Evolutionary conservation across 2,113 vertebrate genomes (phyloP), one percentile per base, ranked within the genome.

Genomic region (Terrapene triunguis): DNA sequence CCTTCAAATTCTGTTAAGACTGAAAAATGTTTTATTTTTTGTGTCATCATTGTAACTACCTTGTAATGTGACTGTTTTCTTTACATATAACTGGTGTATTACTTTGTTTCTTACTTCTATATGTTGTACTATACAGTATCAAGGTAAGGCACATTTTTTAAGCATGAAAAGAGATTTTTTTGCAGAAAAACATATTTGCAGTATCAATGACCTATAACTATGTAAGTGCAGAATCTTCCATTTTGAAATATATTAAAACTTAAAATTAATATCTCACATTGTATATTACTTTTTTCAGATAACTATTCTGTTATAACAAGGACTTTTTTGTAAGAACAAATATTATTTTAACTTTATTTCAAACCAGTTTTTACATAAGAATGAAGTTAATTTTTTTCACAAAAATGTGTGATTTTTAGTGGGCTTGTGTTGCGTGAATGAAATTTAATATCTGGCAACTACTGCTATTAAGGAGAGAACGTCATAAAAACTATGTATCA

Each of bases 81-180:
- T 98, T 98, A 98, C 98, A 98, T 98, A 98, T 98, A 82, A 97
- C 97, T 97, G 95, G 97, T 98, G 98, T 98, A 98, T 96, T 98
- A 98, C 93, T 98, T 97, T 91, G 89, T 98, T 98, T 97, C 94
- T 97, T 98, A 98, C 95, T 98, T 96, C 92, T 93, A 3, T 96
- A 95, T 98, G 98, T 99, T 99, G 98, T 99, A 98, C 98, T 99
- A 98, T 99, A 98, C 98, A 97, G 98, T 98, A 98, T 99, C 98
- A 98, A 98, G 92, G 83, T 96, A 96, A 97, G 98, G 94, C 98
- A 97, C 97, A 32, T 98, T 98, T 98, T 98, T 98, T 98, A 99
- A 99, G 99, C 99, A 99, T 99, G 99, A 98, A 98, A 81, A 97
- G 47, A 97, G 97, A 97, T 96, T 96, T 96, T 96, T 80, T 98